Percentiles rank a stretch among this genome's conserved stretches.
Evolutionary conservation across 1,140 invertebrate species (phyloP).

Genomic region (Lepidurus packardi): DNA sequence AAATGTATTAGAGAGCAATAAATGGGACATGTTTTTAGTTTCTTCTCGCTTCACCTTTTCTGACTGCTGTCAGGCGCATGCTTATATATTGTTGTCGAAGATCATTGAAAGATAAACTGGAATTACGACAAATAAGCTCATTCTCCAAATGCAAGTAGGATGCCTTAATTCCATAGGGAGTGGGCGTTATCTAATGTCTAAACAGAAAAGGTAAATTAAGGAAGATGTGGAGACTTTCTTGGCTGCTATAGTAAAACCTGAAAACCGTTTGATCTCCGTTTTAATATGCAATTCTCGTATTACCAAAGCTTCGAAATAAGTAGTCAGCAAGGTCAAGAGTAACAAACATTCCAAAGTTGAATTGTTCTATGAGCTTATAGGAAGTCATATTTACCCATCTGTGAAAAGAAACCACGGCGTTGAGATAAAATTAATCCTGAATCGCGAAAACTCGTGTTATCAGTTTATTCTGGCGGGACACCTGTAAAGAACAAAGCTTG

Average conservation of each 20-base stretch:
- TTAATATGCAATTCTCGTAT: background rate
- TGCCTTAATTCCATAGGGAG: no score
- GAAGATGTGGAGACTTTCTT: background rate
- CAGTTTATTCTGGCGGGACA: background rate
- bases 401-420: background rate
- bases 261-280: no score
- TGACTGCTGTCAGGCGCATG: no score
- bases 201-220: conserved; percentile 10
- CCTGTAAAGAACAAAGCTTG: background rate
- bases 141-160: no score
- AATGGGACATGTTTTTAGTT: background rate
- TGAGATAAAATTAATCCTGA: background rate
- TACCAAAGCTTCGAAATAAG: background rate
- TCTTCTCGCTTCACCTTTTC: background rate
- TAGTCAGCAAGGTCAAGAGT: background rate
- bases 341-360: background rate
- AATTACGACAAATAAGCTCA: no score
- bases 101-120: no score
- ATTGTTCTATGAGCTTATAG: background rate
- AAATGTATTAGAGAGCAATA: background rate
- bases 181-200: no score
- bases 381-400: background rate
- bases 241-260: no score
- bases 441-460: background rate
- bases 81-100: no score